A percentile compares a stretch with the other conserved stretches of the same genome.
phyloP scores from a whole-genome alignment of 2,113 vertebrate genomes.

The Gavia stellata region DNA sequence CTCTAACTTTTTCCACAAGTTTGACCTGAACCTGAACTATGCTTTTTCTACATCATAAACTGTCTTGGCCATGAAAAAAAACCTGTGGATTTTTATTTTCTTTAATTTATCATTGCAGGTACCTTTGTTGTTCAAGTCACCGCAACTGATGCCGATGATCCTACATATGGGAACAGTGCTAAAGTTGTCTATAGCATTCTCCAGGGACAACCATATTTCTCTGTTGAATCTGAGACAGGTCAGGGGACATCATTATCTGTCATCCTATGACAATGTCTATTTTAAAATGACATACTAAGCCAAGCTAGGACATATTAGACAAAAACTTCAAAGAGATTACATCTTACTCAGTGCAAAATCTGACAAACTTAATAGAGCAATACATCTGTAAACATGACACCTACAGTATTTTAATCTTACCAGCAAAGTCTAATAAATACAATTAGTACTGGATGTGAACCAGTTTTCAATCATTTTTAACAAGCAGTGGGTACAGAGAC shows the following conservation, averaged over 20 bases:
- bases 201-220: constrained; percentile 96
- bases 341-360: constrained; percentile 53
- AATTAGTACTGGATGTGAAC: constrained; percentile 38
- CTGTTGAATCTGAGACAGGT: constrained; percentile 92
- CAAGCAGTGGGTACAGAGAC: not conserved
- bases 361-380: constrained; percentile 53
- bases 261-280: constrained; percentile 30
- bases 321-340: constrained; percentile 62
- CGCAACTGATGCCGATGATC: constrained; percentile 87
- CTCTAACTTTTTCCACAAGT: not conserved
- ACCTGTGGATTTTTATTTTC: not conserved
- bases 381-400: constrained; percentile 62
- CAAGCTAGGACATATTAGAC: constrained; percentile 57
- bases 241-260: constrained; percentile 61
- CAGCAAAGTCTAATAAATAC: constrained; percentile 55
- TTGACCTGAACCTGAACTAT: not conserved
- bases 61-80: not conserved
- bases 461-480: constrained; percentile 35
- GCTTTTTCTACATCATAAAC: not conserved
- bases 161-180: constrained; percentile 93
- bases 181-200: constrained; percentile 93
- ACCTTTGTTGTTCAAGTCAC: constrained; percentile 92
- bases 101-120: constrained; percentile 75
- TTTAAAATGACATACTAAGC: constrained; percentile 61
- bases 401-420: constrained; percentile 63